These are phyloP conservation scores for Polydrusus cervinus DNA, from an alignment of 2,888 invertebrate species.

Conservation along the genomic window DNA sequence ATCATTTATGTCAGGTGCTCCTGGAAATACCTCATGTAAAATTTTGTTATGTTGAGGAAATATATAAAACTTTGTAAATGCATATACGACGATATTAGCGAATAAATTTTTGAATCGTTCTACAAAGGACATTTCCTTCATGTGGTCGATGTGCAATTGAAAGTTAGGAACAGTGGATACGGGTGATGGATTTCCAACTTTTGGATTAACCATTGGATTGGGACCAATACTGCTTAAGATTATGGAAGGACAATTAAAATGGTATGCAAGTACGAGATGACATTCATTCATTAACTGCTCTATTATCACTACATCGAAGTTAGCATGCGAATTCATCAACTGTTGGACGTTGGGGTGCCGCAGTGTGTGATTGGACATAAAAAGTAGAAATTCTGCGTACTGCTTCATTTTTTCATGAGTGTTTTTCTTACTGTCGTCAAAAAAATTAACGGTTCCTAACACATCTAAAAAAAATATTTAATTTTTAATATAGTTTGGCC, in stretches of 20 bases:
- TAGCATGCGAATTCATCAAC: constrained; percentile 64
- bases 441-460: constrained; percentile 33
- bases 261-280: constrained; percentile 67
- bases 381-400: background rate
- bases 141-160: constrained; percentile 68
- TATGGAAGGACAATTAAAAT: constrained; percentile 67
- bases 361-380: constrained; percentile 19
- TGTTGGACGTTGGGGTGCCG: constrained; percentile 61
- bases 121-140: constrained; percentile 71
- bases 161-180: constrained; percentile 73
- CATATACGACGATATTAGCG: constrained; percentile 48
- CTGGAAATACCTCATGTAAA: constrained; percentile 58
- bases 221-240: constrained; percentile 71
- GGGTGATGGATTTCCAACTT: constrained; percentile 72
- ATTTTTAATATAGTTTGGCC: background rate
- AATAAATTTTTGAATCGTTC: constrained; percentile 74
- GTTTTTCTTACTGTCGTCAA: constrained; percentile 3
- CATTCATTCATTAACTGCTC: constrained; percentile 74
- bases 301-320: constrained; percentile 70
- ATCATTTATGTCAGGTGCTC: constrained; percentile 57
- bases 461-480: constrained; percentile 25
- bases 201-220: constrained; percentile 70
- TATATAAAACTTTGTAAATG: constrained; percentile 54
- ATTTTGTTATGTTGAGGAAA: constrained; percentile 59
- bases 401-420: background rate